Percentiles rank a stretch among this genome's conserved stretches.
Conservation (phyloP, 2,113 vertebrate species). For the Phyllopteryx taeniolatus region DNA sequence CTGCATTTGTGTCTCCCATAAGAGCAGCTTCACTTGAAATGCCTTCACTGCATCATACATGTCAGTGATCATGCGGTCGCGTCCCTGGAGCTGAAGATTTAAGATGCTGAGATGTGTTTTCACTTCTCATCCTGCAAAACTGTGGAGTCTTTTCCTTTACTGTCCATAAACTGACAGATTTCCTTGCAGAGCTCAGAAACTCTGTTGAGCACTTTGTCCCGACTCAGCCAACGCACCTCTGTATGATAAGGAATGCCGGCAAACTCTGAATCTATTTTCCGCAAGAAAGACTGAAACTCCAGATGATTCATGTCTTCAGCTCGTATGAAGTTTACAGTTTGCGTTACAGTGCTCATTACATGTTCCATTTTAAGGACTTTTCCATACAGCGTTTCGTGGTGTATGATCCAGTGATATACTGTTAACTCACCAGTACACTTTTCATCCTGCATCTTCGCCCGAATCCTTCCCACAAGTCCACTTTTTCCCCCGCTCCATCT, state of each 20-base stretch:
- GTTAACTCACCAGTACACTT: too few species aligned
- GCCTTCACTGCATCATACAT: slow-evolving; percentile 19
- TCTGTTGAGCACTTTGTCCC: slow-evolving; percentile 19
- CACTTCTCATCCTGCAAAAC: slow-evolving; percentile 25
- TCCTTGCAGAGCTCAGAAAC: slow-evolving; percentile 19
- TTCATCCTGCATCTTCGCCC: too few species aligned
- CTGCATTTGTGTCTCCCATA: slow-evolving; percentile 30
- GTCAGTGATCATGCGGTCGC: slow-evolving; percentile 9
- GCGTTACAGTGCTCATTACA: slow-evolving; percentile 27
- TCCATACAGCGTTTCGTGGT: too few species aligned
- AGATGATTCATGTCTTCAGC: not conserved
- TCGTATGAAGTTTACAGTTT: not conserved
- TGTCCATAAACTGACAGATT: slow-evolving; percentile 26
- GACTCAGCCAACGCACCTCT: slow-evolving; percentile 13
- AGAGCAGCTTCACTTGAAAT: slow-evolving; percentile 23
- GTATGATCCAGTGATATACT: too few species aligned
- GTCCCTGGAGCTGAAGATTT: slow-evolving; percentile 18
- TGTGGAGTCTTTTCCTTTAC: slow-evolving; percentile 24
- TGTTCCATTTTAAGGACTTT: slow-evolving; percentile 21
- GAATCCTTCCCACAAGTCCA: too few species aligned
- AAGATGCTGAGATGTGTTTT: slow-evolving; percentile 15
- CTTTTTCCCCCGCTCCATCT: not conserved
- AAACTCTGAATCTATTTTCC: slow-evolving; percentile 9
- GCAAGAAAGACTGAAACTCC: too few species aligned
- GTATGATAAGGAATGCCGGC: slow-evolving; percentile 28